phyloP scores from a whole-genome alignment of 2,888 invertebrate genomes.

The Chymomyza amoena region DNA sequence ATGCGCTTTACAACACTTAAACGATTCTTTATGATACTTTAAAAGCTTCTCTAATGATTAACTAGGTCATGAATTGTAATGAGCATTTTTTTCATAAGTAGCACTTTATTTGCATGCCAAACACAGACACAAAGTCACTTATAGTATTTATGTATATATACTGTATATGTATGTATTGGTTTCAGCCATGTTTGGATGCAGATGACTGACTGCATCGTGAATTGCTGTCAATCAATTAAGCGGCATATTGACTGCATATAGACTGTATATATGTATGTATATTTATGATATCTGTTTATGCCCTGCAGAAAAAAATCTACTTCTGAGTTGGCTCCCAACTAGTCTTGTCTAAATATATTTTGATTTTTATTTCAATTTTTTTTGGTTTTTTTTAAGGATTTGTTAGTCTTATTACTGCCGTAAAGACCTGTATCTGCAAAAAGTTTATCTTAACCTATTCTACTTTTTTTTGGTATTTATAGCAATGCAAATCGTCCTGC shows the following conservation, averaged over 20 bases:
- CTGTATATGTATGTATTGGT: not conserved
- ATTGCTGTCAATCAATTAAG: conserved; percentile 15
- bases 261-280: not conserved
- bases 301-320: no score
- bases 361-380: no score
- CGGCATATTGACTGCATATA: conserved; percentile 9
- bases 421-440: no score
- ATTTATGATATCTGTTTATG: not conserved
- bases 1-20: not conserved
- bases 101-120: conserved; percentile 29
- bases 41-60: conserved; percentile 8
- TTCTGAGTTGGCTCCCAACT: no score
- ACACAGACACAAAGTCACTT: conserved; percentile 29
- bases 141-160: not conserved
- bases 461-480: no score
- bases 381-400: no score
- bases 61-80: conserved; percentile 7
- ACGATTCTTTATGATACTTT: conserved; percentile 15
- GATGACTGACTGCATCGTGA: not conserved
- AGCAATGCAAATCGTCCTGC: no score
- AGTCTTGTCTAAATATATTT: no score
- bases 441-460: no score
- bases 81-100: not conserved
- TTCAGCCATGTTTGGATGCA: conserved; percentile 2
- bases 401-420: no score